Conservation (phyloP, 2,797 vertebrate species). For the Margarornis squamiger region DNA sequence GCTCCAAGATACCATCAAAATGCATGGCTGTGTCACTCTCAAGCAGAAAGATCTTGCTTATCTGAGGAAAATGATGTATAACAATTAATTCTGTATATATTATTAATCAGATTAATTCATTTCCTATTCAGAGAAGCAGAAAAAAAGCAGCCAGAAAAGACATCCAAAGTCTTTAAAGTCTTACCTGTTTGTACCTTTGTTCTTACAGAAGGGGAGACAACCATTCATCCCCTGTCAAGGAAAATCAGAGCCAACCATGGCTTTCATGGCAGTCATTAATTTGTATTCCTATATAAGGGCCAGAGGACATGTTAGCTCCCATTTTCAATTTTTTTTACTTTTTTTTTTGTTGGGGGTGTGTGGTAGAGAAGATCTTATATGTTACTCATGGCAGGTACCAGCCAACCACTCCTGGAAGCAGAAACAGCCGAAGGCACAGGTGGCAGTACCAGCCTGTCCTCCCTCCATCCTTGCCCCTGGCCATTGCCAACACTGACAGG, state of each 20-base stretch:
- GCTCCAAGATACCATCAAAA: conserved; percentile 19
- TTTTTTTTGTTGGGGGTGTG: rapidly evolving
- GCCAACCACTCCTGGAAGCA: neutral
- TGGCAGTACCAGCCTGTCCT: neutral
- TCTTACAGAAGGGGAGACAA: neutral
- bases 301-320: neutral
- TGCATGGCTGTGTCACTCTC: neutral
- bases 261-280: neutral
- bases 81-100: neutral
- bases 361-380: rapidly evolving
- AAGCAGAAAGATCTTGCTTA: neutral
- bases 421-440: neutral
- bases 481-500: neutral
- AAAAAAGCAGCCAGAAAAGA: neutral
- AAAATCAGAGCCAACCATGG: neutral
- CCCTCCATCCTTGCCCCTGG: neutral
- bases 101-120: neutral
- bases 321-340: neutral
- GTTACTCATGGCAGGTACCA: neutral
- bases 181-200: neutral
- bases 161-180: neutral
- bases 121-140: neutral
- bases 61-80: neutral
- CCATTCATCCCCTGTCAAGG: neutral
- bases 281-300: neutral